Conservation (phyloP, 2,113 vertebrate genomes). For the Psittacula cyanocephala region DNA sequence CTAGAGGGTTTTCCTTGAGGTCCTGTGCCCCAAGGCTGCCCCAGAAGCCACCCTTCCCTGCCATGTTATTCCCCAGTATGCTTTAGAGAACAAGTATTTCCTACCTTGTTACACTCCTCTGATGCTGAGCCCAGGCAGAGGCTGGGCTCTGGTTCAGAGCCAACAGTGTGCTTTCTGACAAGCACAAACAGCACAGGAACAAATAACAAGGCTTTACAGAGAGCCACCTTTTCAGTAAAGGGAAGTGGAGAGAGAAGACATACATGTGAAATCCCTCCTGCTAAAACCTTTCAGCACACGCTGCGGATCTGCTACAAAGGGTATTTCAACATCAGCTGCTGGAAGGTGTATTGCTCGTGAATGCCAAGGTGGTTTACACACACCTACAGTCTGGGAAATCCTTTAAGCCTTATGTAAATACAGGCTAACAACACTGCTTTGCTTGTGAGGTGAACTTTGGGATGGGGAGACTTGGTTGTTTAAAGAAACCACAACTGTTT, state of each 20-base stretch:
- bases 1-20: neutral
- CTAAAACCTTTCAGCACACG: fast-evolving
- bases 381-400: neutral
- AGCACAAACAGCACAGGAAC: neutral
- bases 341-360: neutral
- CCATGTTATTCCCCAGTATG: neutral
- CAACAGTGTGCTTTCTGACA: neutral
- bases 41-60: neutral
- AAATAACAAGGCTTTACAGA: neutral
- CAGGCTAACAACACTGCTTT: neutral
- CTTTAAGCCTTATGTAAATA: neutral
- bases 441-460: neutral
- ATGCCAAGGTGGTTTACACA: neutral
- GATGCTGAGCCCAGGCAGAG: neutral
- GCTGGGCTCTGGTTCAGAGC: neutral
- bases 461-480: neutral
- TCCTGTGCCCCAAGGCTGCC: neutral
- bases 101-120: neutral
- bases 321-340: neutral
- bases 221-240: neutral
- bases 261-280: neutral
- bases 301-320: neutral
- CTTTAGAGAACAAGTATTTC: neutral
- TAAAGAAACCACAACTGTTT: neutral
- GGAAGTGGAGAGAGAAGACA: neutral